Conservation (phyloP, 2,113 vertebrate species). For the Tragelaphus scriptus region DNA sequence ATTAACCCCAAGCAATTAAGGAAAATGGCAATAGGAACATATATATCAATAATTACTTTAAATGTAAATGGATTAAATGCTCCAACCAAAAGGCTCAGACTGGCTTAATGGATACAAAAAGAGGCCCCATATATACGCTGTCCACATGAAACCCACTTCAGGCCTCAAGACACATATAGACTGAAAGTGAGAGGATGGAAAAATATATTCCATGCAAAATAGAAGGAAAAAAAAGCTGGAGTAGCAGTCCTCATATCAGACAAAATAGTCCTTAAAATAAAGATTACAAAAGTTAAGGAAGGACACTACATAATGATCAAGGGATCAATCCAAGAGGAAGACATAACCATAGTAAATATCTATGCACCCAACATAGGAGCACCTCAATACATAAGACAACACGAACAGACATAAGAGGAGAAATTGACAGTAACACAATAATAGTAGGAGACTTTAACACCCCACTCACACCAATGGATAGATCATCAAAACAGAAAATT, state of each 20-base stretch:
- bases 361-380: not conserved
- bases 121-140: not conserved
- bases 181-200: not conserved
- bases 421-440: not conserved
- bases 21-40: not conserved
- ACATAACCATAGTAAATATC: not conserved
- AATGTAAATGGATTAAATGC: not conserved
- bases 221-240: not conserved
- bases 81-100: not conserved
- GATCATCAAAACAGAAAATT: not conserved
- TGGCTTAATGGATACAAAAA: not conserved
- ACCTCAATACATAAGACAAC: not conserved
- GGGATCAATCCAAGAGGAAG: not conserved
- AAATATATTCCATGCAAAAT: not conserved
- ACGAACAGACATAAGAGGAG: not conserved
- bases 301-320: not conserved
- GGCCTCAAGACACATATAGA: not conserved
- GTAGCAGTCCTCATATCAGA: not conserved
- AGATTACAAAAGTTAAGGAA: not conserved
- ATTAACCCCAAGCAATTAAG: not conserved
- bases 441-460: not conserved
- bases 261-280: not conserved
- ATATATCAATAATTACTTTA: not conserved
- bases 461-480: not conserved
- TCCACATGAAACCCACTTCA: not conserved